Base-by-base conservation (phyloP, 2,113 vertebrate genomes). In the Alosa alosa region DNA sequence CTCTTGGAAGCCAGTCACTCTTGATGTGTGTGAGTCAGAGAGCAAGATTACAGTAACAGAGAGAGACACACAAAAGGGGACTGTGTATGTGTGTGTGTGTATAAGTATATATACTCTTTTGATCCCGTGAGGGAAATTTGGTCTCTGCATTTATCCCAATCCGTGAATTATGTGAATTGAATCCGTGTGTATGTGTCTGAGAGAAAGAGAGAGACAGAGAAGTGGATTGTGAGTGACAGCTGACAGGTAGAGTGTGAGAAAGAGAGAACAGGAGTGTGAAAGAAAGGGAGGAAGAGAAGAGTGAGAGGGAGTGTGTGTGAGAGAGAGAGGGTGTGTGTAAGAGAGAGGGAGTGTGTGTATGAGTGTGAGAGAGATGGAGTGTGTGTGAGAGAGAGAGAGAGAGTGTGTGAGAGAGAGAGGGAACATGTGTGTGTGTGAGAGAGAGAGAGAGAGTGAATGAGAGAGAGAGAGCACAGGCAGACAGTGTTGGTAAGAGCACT, bases 191-290 rank as follows among this genome's bases (percentile, higher is more conserved):
- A 31, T 31, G 31, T 31, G 31, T 31, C 31, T 31, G 31, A 55
- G 82, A 72, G 60, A 83, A 46, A 64, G 55, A 82, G 55, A 82
- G 49, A 82, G 5, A 64, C 55, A 39, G 45, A 82, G 31, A 22
- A 13, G 8, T 39, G 25, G 31, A 83, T 50, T 57, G 22, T 1
- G 25, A 83, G 78, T 20, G 81, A 81, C 1, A 81, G 78, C n/a
- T 78, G 41, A 25, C 52, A 60, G 57, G 9, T 45, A 86, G 49
- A n/a, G 22, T 25, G 45, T 84, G 46, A 49, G 72, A 55, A 25
- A 68, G 6, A 81, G 85, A 75, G 60, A 22, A 9, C 78, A 7
- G 25, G 39, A 57, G 46, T 11, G 84, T 81, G 15, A 81, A 15
- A 57, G 20, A 82, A 18, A 17, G 1, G 17, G 6, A 17, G 10